Evolutionary conservation across 37 sponge, comb jelly and placozoan species (phyloP), one percentile per base, ranked within the genome.

Genomic region (Spongilla lacustris): DNA sequence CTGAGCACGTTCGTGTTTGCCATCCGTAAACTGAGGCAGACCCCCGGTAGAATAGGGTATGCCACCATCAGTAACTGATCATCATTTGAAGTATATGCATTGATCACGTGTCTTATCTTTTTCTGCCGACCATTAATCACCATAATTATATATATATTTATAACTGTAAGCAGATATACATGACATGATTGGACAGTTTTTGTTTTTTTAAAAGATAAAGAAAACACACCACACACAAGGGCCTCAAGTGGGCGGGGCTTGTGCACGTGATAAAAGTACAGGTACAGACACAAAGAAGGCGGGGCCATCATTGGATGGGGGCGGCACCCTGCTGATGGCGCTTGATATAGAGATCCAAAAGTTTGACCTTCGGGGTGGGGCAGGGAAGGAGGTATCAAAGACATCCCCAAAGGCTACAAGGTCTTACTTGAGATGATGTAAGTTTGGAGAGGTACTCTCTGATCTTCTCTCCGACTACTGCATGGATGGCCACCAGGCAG

Each of bases 401-500:
- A 36, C 31, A 2, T 30, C 30, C 38, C 70, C 0, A 74, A 22
- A 12, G 46, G n/a, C n/a, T n/a, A n/a, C 23, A 81, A 37, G 5
- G 25, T 8, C 37, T 66, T 48, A 93, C 93, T 86, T 95, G 95
- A 36, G 95, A 92, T 24, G 91, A 82, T 34, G 94, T 90, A 28
- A 96, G 88, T 41, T 58, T 88, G 0, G 68, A 33, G 73, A 94
- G 90, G 75, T 92, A 83, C 36, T 90, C 78, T 74, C 69, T 85
- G 26, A 94, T 46, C n/a, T 84, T 68, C n/a, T 92, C 93, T 23
- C 91, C 93, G 5, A 96, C 93, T 0, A 91, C 88, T 50, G 81
- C 33, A 68, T 96, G 93, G 10, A 96, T 37, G 66, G 92, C 88
- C 31, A 96, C 97, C 67, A 96, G 67, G 78, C 97, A 96, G 91